Evolutionary conservation across 2,888 invertebrate species (phyloP).

Genomic region (Daptonema setosum): DNA sequence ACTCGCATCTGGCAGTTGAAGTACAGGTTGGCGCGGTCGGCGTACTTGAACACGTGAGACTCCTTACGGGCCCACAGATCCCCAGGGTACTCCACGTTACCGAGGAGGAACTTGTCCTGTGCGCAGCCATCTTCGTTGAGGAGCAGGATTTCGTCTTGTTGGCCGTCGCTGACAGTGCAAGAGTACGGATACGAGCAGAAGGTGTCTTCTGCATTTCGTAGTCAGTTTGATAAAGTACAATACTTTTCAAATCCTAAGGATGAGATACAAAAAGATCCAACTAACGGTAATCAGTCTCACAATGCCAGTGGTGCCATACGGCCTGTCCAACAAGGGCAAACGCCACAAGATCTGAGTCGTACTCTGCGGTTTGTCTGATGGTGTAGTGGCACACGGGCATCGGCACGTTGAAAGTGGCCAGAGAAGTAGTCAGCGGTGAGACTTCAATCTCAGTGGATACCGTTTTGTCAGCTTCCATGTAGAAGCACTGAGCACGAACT

Average conservation of each 20-base stretch:
- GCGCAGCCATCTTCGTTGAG: constrained; percentile 4
- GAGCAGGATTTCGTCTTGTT: background rate
- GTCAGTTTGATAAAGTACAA: too few species aligned
- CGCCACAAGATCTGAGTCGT: background rate
- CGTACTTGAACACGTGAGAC: constrained; percentile 7
- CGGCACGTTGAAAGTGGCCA: background rate
- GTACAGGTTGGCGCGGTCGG: constrained; percentile 3
- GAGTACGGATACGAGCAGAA: constrained; percentile 1
- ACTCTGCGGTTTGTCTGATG: background rate
- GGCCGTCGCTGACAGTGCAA: constrained; percentile 1
- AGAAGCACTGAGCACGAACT: background rate
- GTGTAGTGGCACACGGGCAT: background rate
- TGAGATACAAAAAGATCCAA: too few species aligned
- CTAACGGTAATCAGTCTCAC: background rate
- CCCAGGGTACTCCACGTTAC: background rate
- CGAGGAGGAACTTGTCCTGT: constrained; percentile 1
- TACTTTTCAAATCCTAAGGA: too few species aligned
- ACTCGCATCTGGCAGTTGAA: constrained; percentile 6
- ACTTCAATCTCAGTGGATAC: background rate
- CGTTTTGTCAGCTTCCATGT: background rate
- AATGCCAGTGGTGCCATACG: background rate
- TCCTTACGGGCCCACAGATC: constrained; percentile 1
- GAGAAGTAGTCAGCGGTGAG: background rate
- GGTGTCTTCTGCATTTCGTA: background rate
- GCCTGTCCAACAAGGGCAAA: background rate